Evolutionary conservation across 2,888 invertebrate genomes (phyloP).

Genomic region (Drosophila mulleri): DNA sequence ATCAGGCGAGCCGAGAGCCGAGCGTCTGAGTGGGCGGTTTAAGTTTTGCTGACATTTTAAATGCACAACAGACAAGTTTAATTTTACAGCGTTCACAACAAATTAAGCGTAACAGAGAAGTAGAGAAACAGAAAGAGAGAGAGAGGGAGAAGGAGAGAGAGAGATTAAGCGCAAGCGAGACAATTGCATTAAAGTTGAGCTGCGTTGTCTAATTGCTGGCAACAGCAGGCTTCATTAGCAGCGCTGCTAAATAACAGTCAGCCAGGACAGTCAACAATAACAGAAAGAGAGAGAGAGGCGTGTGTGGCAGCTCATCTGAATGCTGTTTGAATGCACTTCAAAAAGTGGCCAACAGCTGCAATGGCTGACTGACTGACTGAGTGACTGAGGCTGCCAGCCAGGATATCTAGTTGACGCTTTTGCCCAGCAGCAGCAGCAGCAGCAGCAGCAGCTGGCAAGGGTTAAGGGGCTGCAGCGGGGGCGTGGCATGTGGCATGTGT

Average conservation of each 20-base stretch:
- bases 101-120: constrained; percentile 69
- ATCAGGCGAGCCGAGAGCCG: constrained; percentile 4
- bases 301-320: constrained; percentile 65
- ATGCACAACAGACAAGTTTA: constrained; percentile 80
- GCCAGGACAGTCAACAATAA: constrained; percentile 39
- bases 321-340: constrained; percentile 67
- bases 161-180: constrained; percentile 22
- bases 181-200: constrained; percentile 71
- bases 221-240: constrained; percentile 76
- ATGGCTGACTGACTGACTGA: constrained; percentile 24
- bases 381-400: constrained; percentile 24
- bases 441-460: constrained; percentile 4
- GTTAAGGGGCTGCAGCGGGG: neutral
- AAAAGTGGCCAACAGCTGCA: constrained; percentile 51
- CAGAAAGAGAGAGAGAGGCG: neutral
- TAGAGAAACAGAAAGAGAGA: neutral
- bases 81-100: constrained; percentile 75
- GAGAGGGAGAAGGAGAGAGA: neutral
- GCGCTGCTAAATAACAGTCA: constrained; percentile 70
- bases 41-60: constrained; percentile 71
- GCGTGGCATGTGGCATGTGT: constrained; percentile 15
- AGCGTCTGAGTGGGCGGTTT: constrained; percentile 26
- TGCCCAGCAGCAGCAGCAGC: constrained; percentile 2
- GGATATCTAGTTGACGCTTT: constrained; percentile 19
- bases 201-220: constrained; percentile 76